Evolutionary conservation across 1,140 invertebrate genomes (phyloP).

Genomic region (Pararge aegeria): DNA sequence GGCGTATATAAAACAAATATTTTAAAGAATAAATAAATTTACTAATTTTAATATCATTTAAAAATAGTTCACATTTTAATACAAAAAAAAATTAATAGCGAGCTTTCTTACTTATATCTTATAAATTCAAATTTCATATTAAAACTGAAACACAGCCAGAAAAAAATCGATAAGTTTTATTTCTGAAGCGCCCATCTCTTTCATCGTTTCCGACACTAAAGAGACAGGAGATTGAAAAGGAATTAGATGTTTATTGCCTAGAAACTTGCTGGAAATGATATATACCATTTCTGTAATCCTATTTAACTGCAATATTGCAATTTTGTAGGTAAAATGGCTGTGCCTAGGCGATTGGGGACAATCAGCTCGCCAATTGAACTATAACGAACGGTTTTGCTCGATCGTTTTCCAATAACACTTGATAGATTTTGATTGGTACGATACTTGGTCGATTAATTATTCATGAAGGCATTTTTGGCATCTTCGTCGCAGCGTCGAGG

Average conservation of each 20-base stretch:
- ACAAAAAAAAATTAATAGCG: no score
- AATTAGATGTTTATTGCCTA: constrained; percentile 2
- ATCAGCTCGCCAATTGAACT: constrained; percentile 1
- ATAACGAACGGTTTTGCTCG: constrained; percentile 7
- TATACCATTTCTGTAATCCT: not conserved
- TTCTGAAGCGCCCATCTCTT: not conserved
- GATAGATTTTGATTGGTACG: constrained; percentile 7
- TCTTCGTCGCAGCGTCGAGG: not conserved
- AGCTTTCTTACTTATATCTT: no score
- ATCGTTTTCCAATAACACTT: constrained; percentile 8
- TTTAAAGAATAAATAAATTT: no score
- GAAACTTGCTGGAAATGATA: not conserved
- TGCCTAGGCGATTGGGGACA: not conserved
- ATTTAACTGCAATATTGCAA: constrained; percentile 8
- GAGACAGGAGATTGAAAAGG: constrained; percentile 7
- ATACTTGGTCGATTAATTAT: not conserved
- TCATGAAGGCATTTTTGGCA: not conserved
- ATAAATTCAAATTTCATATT: no score
- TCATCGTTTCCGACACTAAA: not conserved
- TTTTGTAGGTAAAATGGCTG: constrained; percentile 1
- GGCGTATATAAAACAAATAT: no score
- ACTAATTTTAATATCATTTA: no score
- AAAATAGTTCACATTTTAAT: no score
- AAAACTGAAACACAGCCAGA: no score
- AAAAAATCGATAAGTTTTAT: no score